Conservation (phyloP, 2,113 vertebrate species). For the Macaca fascicularis region T2T-MFA8v1.1 NC_088377.1:103525501-103526000, state of each 20-base stretch:
- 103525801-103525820: neutral
- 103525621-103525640: conserved; percentile 16
- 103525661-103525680: neutral
- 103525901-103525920: neutral
- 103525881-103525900: neutral
- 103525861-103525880: neutral
- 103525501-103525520: neutral
- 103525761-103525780: neutral
- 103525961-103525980: neutral
- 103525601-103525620: neutral
- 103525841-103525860: neutral
- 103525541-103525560: neutral
- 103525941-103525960: neutral
- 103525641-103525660: neutral
- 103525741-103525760: neutral
- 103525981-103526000: neutral
- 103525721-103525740: neutral
- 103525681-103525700: neutral
- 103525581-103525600: neutral
- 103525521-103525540: neutral
- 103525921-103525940: neutral
- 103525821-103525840: neutral
- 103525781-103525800: neutral
- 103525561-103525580: neutral
- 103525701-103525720: neutral